These are phyloP conservation scores for Lampris megalopsis DNA, from an alignment of 2,113 vertebrate species.

Conservation along the genomic window DNA sequence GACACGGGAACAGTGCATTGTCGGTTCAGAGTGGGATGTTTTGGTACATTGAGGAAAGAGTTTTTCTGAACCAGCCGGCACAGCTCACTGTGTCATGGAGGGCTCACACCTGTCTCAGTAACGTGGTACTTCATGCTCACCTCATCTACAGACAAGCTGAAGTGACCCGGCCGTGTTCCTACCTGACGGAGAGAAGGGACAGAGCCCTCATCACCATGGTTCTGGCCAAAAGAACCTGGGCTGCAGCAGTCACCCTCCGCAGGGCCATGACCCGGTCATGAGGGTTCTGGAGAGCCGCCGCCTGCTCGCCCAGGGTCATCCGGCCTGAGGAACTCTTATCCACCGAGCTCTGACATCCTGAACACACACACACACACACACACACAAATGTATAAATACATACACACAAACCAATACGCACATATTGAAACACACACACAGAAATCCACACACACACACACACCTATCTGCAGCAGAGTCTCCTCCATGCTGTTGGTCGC, in stretches of 20 bases:
- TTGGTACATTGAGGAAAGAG: too few relatives aligned
- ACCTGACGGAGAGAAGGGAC: conserved; percentile 89
- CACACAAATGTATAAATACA: not conserved
- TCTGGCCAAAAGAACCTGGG: conserved; percentile 94
- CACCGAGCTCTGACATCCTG: conserved; percentile 94
- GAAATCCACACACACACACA: not conserved
- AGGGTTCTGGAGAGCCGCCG: conserved; percentile 89
- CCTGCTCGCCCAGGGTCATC: conserved; percentile 94
- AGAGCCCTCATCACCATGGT: conserved; percentile 99
- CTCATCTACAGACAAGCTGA: too few relatives aligned
- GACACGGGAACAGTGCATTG: too few relatives aligned
- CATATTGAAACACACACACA: not conserved
- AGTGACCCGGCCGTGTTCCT: not conserved
- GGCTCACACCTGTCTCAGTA: too few relatives aligned
- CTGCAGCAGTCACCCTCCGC: conserved; percentile 93
- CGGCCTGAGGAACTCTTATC: conserved; percentile 95
- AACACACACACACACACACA: conserved; percentile 15
- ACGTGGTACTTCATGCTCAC: too few relatives aligned
- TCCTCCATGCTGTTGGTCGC: conserved; percentile 99
- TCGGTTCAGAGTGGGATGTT: too few relatives aligned
- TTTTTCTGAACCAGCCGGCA: too few relatives aligned
- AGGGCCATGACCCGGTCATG: conserved; percentile 95
- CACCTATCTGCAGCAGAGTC: conserved; percentile 96
- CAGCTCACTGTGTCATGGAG: too few relatives aligned
- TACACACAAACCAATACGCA: not conserved